Conservation (phyloP, 2,888 invertebrate species). For the Sinelater perroti region DNA sequence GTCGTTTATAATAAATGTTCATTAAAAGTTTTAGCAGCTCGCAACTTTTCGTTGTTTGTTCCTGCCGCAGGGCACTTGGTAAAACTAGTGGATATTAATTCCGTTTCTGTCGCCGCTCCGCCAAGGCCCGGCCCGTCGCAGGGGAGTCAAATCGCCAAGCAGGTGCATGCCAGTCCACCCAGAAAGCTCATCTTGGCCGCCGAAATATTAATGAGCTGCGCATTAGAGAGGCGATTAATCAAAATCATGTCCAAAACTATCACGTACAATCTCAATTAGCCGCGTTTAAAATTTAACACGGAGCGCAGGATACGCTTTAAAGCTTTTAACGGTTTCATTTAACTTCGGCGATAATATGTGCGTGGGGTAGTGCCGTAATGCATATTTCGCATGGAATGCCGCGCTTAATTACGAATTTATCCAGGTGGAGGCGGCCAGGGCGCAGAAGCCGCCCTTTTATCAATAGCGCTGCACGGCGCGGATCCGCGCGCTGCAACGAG, state of each 20-base stretch:
- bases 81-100: too few relatives aligned
- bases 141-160: too few relatives aligned
- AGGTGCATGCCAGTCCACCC: background rate
- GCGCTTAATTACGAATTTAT: conserved; percentile 21
- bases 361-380: conserved; percentile 12
- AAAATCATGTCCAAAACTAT: conserved; percentile 6
- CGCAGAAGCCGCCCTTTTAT: conserved; percentile 30
- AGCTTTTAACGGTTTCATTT: conserved; percentile 15
- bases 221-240: conserved; percentile 10
- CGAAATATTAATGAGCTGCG: conserved; percentile 5
- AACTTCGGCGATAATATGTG: conserved; percentile 11
- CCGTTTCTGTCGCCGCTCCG: too few relatives aligned
- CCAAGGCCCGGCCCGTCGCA: too few relatives aligned
- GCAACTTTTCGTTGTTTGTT: too few relatives aligned
- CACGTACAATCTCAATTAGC: conserved; percentile 8
- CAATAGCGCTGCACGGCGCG: conserved; percentile 24
- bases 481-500: conserved; percentile 28
- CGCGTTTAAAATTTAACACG: conserved; percentile 10
- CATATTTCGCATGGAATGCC: conserved; percentile 16
- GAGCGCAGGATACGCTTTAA: background rate
- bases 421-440: conserved; percentile 18
- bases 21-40: too few relatives aligned
- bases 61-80: too few relatives aligned
- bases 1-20: too few relatives aligned
- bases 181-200: background rate